phyloP scores from a whole-genome alignment of 2,113 vertebrate species.

The Cacatua alba region DNA sequence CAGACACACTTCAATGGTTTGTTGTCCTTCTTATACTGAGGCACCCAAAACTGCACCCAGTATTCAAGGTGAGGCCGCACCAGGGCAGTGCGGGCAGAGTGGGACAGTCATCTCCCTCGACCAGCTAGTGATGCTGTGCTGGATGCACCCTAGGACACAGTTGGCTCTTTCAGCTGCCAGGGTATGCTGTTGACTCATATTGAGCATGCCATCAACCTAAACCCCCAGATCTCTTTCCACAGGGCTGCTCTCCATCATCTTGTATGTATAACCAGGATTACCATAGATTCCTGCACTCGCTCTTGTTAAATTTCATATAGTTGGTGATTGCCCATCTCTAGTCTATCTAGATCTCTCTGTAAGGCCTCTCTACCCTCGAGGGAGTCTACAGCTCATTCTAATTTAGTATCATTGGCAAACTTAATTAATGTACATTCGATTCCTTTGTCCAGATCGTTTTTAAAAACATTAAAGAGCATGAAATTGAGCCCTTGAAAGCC shows the following conservation, averaged over 20 bases:
- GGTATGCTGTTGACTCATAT: background rate
- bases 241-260: background rate
- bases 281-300: background rate
- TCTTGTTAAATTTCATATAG: background rate
- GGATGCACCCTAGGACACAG: no score
- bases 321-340: background rate
- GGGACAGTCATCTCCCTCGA: accelerated
- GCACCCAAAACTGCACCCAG: background rate
- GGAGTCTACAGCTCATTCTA: background rate
- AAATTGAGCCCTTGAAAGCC: background rate
- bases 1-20: background rate
- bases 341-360: background rate
- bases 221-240: background rate
- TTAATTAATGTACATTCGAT: background rate
- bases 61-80: background rate
- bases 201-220: background rate
- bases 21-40: background rate
- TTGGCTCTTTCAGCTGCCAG: background rate
- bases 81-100: no score
- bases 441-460: background rate
- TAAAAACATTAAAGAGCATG: background rate
- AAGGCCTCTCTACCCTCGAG: accelerated
- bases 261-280: background rate
- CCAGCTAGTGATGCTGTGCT: accelerated
- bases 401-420: background rate